phyloP scores from a whole-genome alignment of 1,140 invertebrate genomes.

The Drosophila nebulosa region DNA sequence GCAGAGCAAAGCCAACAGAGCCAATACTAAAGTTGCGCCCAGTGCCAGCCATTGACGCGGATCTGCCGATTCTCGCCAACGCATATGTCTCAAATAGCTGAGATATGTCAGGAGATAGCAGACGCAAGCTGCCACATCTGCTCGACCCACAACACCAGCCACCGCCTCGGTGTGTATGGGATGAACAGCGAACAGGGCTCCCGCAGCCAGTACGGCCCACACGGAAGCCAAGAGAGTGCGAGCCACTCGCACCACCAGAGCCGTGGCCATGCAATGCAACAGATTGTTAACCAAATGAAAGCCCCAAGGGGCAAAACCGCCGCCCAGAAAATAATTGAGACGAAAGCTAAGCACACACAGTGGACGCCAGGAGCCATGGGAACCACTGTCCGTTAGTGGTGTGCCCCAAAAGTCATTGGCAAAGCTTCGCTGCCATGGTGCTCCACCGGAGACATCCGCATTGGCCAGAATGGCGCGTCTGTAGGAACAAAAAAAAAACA shows the following conservation, averaged over 20 bases:
- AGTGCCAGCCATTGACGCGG: conserved; percentile 83
- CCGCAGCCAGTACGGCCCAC: conserved; percentile 88
- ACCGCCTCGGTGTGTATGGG: conserved; percentile 98
- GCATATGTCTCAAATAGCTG: conserved; percentile 87
- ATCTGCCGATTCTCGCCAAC: conserved; percentile 83
- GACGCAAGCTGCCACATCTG: conserved; percentile 95
- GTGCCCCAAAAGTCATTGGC: conserved; percentile 97
- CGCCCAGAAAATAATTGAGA: conserved; percentile 93
- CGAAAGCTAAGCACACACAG: conserved; percentile 95
- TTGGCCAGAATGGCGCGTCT: conserved; percentile 95
- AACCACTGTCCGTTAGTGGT: conserved; percentile 90
- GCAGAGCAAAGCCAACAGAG: conserved; percentile 88
- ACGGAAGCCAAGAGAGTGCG: conserved; percentile 85
- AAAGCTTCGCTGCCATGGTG: conserved; percentile 86
- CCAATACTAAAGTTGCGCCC: conserved; percentile 82
- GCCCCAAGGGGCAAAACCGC: conserved; percentile 93
- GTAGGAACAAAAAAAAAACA: conserved; percentile 52
- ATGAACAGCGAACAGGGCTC: conserved; percentile 95
- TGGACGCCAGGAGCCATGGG: conserved; percentile 96
- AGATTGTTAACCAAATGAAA: conserved; percentile 95
- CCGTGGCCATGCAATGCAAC: conserved; percentile 90
- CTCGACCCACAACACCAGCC: conserved; percentile 96
- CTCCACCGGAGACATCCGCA: conserved; percentile 88
- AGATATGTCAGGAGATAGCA: conserved; percentile 94
- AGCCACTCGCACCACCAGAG: conserved; percentile 88